Percentiles rank a stretch among this genome's conserved stretches.
phyloP scores from a whole-genome alignment of 2,113 vertebrate genomes.

The Bufo bufo region DNA sequence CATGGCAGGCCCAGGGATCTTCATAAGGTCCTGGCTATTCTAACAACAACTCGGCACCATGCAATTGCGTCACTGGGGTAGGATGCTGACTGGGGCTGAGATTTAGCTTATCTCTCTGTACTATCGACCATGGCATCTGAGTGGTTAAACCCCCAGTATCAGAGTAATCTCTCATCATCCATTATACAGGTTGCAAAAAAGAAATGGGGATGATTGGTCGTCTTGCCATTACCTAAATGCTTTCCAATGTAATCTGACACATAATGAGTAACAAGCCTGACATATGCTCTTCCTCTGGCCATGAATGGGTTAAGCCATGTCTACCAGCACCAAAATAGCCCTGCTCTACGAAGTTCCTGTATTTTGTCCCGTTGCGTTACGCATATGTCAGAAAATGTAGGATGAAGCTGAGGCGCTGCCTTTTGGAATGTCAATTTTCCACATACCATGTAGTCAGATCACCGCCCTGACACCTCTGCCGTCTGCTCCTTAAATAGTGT shows the following conservation, averaged over 20 bases:
- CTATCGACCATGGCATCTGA: too few species aligned
- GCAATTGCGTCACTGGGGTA: too few species aligned
- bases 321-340: neutral
- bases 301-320: neutral
- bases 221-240: too few species aligned
- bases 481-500: conserved; percentile 1
- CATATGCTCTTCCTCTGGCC: neutral
- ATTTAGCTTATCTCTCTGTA: too few species aligned
- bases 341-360: neutral
- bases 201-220: too few species aligned
- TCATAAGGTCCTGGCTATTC: too few species aligned
- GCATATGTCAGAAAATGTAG: neutral
- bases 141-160: too few species aligned
- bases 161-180: too few species aligned
- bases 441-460: conserved; percentile 19
- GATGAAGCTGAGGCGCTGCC: conserved; percentile 17
- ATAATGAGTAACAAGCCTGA: neutral
- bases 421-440: conserved; percentile 44
- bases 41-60: too few species aligned
- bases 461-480: conserved; percentile 15
- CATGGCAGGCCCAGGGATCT: too few species aligned
- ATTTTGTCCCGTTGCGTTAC: neutral
- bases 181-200: too few species aligned
- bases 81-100: too few species aligned
- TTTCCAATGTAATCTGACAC: neutral